phyloP scores from a whole-genome alignment of 2,797 vertebrate genomes.

The Spheniscus humboldti region DNA sequence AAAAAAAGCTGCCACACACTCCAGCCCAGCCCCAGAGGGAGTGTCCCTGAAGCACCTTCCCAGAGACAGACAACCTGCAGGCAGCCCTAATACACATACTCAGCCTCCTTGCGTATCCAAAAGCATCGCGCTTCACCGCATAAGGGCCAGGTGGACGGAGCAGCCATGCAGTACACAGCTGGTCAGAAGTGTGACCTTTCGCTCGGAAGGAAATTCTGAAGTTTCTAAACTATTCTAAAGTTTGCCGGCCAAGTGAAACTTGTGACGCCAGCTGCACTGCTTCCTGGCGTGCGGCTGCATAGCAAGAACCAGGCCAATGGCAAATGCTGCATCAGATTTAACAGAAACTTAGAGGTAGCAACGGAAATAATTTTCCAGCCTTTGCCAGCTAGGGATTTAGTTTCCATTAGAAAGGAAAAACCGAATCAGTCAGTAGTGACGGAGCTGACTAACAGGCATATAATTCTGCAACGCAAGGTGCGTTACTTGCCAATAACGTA shows the following conservation, averaged over 20 bases:
- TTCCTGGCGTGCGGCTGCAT: accelerated
- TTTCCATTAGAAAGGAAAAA: background rate
- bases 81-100: background rate
- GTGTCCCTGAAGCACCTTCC: background rate
- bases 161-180: background rate
- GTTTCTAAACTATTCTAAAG: background rate
- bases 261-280: background rate
- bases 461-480: background rate
- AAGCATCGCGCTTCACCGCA: accelerated
- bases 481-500: background rate
- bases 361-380: background rate
- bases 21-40: background rate
- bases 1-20: background rate
- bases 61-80: background rate
- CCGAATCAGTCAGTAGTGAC: background rate
- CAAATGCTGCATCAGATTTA: background rate
- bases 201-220: background rate
- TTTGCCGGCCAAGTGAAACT: background rate
- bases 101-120: background rate
- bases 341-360: background rate
- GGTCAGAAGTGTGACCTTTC: background rate
- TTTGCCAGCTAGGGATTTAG: background rate
- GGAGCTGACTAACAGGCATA: background rate
- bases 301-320: background rate
- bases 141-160: background rate